phyloP scores from a whole-genome alignment of 2,797 vertebrate genomes.

The Emydoidea blandingii region DNA sequence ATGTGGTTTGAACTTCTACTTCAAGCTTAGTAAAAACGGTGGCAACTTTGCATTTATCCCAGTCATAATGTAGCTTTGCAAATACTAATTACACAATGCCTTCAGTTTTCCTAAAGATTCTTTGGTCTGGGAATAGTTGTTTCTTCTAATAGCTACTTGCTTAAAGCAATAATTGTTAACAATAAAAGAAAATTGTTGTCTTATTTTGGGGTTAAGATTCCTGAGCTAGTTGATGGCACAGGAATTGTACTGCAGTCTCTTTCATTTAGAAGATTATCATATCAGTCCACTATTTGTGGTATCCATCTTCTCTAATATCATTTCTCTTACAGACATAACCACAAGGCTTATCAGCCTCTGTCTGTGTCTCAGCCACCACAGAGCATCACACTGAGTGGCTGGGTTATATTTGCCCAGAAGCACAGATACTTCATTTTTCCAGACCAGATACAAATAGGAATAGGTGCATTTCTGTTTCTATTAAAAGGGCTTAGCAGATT shows the following conservation, averaged over 20 bases:
- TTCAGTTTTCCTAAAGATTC: constrained; percentile 18
- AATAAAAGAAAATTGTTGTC: constrained; percentile 40
- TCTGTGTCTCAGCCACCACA: not conserved
- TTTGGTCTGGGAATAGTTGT: not conserved
- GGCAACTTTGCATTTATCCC: constrained; percentile 20
- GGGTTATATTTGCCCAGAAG: not conserved
- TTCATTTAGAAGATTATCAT: constrained; percentile 13
- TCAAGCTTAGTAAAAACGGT: not conserved
- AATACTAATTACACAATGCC: constrained; percentile 27
- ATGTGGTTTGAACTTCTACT: constrained; percentile 30
- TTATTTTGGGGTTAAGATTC: constrained; percentile 63
- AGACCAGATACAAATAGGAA: not conserved
- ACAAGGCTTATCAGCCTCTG: not conserved
- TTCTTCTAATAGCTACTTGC: constrained; percentile 40
- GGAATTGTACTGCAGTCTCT: constrained; percentile 32
- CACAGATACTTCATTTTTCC: not conserved
- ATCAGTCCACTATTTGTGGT: constrained; percentile 32
- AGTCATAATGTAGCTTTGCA: constrained; percentile 31
- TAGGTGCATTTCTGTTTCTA: not conserved
- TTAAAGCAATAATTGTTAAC: constrained; percentile 63
- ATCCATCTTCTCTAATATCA: not conserved
- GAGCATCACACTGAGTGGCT: not conserved
- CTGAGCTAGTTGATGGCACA: constrained; percentile 47
- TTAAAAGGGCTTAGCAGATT: not conserved
- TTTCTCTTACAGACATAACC: not conserved